These are phyloP conservation scores for Mus spicilegus DNA, from an alignment of 2,113 vertebrate genomes.

Conservation along the genomic window DNA sequence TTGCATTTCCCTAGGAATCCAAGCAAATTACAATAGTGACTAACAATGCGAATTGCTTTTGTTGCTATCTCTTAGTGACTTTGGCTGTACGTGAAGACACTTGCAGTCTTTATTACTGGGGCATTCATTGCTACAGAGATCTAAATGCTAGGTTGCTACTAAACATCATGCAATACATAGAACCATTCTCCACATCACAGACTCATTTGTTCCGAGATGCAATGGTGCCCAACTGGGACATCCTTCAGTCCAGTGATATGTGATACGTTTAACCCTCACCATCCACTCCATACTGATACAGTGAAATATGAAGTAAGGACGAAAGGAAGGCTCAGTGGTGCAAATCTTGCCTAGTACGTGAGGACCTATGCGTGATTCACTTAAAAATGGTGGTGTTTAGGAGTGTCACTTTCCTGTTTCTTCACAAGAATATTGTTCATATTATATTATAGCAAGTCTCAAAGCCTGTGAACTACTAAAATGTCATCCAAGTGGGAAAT, in stretches of 20 bases:
- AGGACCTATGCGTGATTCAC: background rate
- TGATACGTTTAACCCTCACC: background rate
- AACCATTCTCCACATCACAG: background rate
- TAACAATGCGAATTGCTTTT: background rate
- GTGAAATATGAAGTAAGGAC: background rate
- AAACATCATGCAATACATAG: background rate
- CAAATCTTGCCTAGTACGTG: background rate
- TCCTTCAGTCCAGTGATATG: background rate
- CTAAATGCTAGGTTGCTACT: background rate
- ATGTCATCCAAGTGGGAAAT: background rate
- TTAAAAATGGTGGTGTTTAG: background rate
- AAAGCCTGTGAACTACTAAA: background rate
- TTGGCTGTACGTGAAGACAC: background rate
- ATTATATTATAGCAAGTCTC: background rate
- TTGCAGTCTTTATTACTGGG: background rate
- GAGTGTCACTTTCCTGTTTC: background rate
- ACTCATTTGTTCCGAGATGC: background rate
- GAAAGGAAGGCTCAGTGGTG: background rate
- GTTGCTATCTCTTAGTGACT: background rate
- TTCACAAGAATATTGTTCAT: accelerated
- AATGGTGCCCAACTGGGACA: background rate
- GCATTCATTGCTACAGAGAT: background rate
- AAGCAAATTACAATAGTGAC: background rate
- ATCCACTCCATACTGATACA: no score
- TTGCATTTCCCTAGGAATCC: background rate